Evolutionary conservation across 2,888 invertebrate genomes (phyloP), one percentile per base, ranked within the genome.

Genomic region (Hydriomena furcata): DNA sequence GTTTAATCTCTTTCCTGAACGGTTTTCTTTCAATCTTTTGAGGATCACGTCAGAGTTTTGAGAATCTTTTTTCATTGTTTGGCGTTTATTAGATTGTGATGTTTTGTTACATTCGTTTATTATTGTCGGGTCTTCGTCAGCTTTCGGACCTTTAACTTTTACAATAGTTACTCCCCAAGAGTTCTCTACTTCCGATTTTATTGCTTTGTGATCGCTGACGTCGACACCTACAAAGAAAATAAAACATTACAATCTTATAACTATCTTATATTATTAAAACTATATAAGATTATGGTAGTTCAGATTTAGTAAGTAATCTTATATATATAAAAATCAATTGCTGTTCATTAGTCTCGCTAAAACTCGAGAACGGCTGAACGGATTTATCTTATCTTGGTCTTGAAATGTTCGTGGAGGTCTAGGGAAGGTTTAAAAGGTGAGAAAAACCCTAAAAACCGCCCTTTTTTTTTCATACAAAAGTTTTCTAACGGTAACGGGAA

Each of bases 221-320:
- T 23, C 8, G 42, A 47, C 43, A 52, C 52, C 52, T 52, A 52
- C 52, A 52, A 52, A 47, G 52, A 52, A 47, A 52, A 52, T 38
- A 38, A 43, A 42, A 13, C 7, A 47, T 52, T 46, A 52, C 47
- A 43, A 38, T 42, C 38, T 43, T 17, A 20, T 31, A 24, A 46
- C 31, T 11, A 17, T 34, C 10, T n/a, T n/a, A n/a, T n/a, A n/a
- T n/a, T n/a, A n/a, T n/a, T n/a, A n/a, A n/a, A n/a, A n/a, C n/a
- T n/a, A n/a, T n/a, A n/a, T n/a, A n/a, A n/a, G n/a, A n/a, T n/a
- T n/a, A n/a, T n/a, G n/a, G n/a, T n/a, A n/a, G n/a, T n/a, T n/a
- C n/a, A n/a, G n/a, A n/a, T n/a, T n/a, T n/a, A n/a, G n/a, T n/a
- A n/a, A n/a, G n/a, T n/a, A n/a, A n/a, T n/a, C n/a, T n/a, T n/a